phyloP scores from a whole-genome alignment of 2,113 vertebrate genomes.

The Pseudois nayaur region DNA sequence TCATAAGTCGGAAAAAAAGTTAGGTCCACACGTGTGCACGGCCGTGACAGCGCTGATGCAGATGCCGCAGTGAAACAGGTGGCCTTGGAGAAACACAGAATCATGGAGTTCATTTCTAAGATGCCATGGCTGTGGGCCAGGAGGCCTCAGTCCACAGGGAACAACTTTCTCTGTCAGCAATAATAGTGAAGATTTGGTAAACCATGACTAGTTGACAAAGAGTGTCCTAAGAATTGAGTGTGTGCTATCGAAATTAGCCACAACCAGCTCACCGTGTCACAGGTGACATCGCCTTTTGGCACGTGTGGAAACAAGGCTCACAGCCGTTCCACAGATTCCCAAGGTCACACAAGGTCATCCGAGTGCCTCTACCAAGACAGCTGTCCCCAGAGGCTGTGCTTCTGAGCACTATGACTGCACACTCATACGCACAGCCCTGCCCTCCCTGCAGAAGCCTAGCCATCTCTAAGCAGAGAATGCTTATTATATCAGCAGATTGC shows the following conservation, averaged over 20 bases:
- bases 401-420: not conserved
- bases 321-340: not conserved
- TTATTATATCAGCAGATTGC: not conserved
- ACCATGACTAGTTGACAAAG: not conserved
- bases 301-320: not conserved
- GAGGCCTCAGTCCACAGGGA: not conserved
- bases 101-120: too few relatives aligned
- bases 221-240: not conserved
- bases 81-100: not conserved
- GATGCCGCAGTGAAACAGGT: not conserved
- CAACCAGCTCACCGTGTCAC: fast-evolving
- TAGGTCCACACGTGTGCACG: fast-evolving
- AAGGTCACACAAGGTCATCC: not conserved
- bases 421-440: fast-evolving
- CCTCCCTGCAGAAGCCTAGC: not conserved
- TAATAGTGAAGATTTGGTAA: not conserved
- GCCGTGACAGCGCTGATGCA: too few relatives aligned
- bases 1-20: not conserved
- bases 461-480: not conserved
- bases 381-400: not conserved
- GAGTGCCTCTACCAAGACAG: not conserved
- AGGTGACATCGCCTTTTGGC: not conserved
- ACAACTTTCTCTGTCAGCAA: not conserved
- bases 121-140: not conserved
- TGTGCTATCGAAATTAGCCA: not conserved